Evolutionary conservation across 2,113 vertebrate genomes (phyloP).

Genomic region (Phalacrocorax pelagicus): DNA sequence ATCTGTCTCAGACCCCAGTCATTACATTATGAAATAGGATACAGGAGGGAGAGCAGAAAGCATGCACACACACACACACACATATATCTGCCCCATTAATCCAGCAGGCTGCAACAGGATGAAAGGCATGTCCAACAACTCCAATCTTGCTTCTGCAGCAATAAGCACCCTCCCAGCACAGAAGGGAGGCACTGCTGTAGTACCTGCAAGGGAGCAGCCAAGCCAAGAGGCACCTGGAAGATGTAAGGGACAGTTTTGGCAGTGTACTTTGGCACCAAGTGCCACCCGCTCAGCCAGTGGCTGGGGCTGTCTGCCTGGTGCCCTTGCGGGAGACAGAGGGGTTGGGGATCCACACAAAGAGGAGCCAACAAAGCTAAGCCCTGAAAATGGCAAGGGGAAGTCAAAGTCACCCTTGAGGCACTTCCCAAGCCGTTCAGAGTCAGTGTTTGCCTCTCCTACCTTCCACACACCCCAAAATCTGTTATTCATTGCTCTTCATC

Average conservation of each 20-base stretch:
- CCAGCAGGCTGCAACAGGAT: constrained; percentile 28
- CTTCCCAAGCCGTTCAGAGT: neutral
- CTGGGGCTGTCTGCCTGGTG: neutral
- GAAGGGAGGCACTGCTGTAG: neutral
- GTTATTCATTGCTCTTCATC: neutral
- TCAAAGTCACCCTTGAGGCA: neutral
- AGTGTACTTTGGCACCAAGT: neutral
- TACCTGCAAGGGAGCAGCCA: neutral
- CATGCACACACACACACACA: neutral
- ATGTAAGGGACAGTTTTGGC: neutral
- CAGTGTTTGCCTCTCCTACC: neutral
- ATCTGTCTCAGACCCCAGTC: neutral
- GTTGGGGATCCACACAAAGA: neutral
- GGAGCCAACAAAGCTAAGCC: neutral
- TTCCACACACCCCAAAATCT: neutral
- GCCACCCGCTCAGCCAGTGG: neutral
- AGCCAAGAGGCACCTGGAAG: neutral
- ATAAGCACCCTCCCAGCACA: neutral
- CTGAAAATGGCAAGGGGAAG: neutral
- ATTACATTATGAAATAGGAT: neutral
- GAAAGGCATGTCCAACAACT: neutral
- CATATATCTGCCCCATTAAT: neutral
- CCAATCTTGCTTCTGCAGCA: neutral
- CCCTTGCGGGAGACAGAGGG: neutral
- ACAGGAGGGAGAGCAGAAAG: neutral